Base-by-base conservation (phyloP, 2,113 vertebrate genomes). In the Piprites chloris region DNA sequence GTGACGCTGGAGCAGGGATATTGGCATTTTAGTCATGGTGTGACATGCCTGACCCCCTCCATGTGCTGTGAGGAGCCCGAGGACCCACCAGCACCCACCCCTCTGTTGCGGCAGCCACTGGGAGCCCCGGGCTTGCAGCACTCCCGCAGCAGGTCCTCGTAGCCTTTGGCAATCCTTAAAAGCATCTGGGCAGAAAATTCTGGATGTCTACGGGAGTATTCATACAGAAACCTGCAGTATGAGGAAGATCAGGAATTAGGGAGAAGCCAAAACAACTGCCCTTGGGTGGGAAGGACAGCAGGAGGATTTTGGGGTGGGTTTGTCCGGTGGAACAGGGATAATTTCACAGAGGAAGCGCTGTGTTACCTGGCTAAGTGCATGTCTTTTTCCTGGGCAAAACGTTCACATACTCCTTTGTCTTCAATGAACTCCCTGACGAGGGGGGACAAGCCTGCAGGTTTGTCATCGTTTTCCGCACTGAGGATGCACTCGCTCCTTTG, bases 141-240 rank as follows among this genome's bases (percentile, higher is more conserved):
- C 32, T 96, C 92, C 6, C 26, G 73, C 84, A 98, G 76, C 14
- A 97, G 75, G 26, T 79, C 85, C 90, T 97, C 75, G 4, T 97
- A 97, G 17, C 91, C 84, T 63, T 73, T 87, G 20, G 55, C 65
- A 30, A 96, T 91, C 81, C 96, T 84, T 84, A 97, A 77, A 35
- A 95, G 88, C 79, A 97, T 88, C 21, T 90, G 82, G 63, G 84
- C 55, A 9, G 95, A 94, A 71, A 97, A 89, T 39, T 97, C 95
- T 1, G 93, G 80, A 61, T 97, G 95, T 85, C 97, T 97, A 93
- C 97, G 95, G 95, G 96, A 94, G n/a, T 96, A 98, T 80, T 97
- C 97, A 3, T 97, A 96, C 14, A 97, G 84, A 76, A 97, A 97
- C 69, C 96, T 97, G 86, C 72, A 63, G 52, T 3, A 20, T 1